phyloP scores from a whole-genome alignment of 2,888 invertebrate genomes.

The Auanema sp. region DNA sequence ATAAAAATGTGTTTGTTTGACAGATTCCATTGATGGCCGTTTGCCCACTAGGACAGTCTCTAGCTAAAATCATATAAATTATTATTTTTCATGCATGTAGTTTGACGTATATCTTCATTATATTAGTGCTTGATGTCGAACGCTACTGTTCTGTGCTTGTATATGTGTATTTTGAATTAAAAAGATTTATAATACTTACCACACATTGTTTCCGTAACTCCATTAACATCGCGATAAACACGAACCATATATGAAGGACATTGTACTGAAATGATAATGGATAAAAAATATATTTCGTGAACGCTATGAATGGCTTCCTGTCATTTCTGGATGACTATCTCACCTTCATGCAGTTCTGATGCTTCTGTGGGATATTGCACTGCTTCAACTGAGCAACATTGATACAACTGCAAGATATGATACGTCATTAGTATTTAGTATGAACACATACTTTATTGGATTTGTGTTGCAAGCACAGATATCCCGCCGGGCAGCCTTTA shows the following conservation, averaged over 20 bases:
- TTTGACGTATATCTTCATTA: not conserved
- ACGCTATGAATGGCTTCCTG: too few relatives aligned
- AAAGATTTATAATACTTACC: constrained; percentile 22
- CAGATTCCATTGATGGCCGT: constrained; percentile 29
- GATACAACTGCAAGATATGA: constrained; percentile 22
- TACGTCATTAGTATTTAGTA: not conserved
- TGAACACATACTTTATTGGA: constrained; percentile 22
- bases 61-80: constrained; percentile 17
- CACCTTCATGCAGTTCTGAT: constrained; percentile 9
- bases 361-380: constrained; percentile 18
- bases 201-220: constrained; percentile 26
- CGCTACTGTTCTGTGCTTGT: not conserved
- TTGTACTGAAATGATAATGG: constrained; percentile 18
- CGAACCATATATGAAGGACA: constrained; percentile 42
- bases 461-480: constrained; percentile 34
- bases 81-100: not conserved
- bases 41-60: constrained; percentile 29
- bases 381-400: constrained; percentile 38
- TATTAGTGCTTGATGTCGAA: not conserved
- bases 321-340: too few relatives aligned
- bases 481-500: constrained; percentile 36
- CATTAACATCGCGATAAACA: constrained; percentile 30
- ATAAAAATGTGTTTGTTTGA: not conserved
- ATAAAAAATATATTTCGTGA: too few relatives aligned
- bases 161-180: too few relatives aligned